Base-by-base conservation (phyloP, 2,888 invertebrate species). In the Pemphredon lugubris region DNA sequence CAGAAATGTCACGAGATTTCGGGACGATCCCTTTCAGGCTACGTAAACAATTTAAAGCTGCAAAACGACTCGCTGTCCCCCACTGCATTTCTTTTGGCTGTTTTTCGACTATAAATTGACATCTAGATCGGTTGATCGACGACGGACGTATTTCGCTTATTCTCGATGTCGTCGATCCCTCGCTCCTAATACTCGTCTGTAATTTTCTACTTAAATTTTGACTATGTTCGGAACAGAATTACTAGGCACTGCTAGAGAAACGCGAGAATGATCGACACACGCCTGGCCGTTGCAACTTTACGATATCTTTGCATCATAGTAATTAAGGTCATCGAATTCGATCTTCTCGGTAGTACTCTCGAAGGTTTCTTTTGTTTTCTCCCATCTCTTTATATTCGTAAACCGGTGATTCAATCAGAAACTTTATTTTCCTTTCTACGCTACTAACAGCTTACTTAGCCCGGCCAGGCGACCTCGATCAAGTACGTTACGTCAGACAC, bases 21-120 rank as follows among this genome's bases (percentile, higher is more conserved):
- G 51, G n/a, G 30, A 16, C 32, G n/a, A 51, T 32, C 51, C 69
- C 67, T 65, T 74, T 68, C 80, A 80, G 80, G 77, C 77, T 53
- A 71, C 75, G 77, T 75, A 80, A 79, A 67, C 53, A 40, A 7
- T 54, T 50, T 80, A 79, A 79, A 79, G 79, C 79, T 80, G 77
- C 58, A 16, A 60, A 67, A 61, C 59, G 65, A 59, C 40, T 64
- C 70, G 76, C 71, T 80, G 65, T 70, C 77, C 47, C 23, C 69
- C 79, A 67, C 23, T 42, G 69, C 44, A 47, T 76, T 57, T 73
- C 54, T 34, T 71, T 73, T 77, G 64, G 54, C 68, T 72, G 50
- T 77, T 51, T 59, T 34, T 67, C 44, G 65, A 59, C 72, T 76
- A 76, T 75, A 66, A 76, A 78, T 78, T 78, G 69, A 73, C 66